Evolutionary conservation across 2,888 invertebrate genomes (phyloP).

Genomic region (Auanema sp.): DNA sequence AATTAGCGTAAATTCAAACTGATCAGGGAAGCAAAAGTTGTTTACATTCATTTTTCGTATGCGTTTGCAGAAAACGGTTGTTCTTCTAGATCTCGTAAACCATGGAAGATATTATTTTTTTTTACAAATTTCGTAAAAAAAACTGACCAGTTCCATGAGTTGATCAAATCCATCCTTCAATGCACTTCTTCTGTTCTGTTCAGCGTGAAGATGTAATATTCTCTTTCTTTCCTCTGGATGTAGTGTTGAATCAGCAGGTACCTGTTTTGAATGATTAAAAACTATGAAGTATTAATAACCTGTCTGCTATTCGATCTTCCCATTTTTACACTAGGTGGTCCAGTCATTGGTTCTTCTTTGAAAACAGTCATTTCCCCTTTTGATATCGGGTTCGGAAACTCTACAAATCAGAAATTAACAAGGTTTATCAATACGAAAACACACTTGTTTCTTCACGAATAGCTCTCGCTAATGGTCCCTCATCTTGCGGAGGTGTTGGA

Average conservation of each 20-base stretch:
- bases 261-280: constrained; percentile 19
- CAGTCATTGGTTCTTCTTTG: constrained; percentile 31
- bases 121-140: not conserved
- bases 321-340: constrained; percentile 37
- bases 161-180: constrained; percentile 64
- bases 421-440: constrained; percentile 1
- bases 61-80: no score
- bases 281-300: not conserved
- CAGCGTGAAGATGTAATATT: constrained; percentile 62
- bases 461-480: constrained; percentile 7
- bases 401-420: not conserved
- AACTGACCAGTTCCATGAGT: constrained; percentile 54
- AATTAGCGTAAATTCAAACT: no score
- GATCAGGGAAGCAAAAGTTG: no score
- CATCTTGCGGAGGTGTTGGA: not conserved
- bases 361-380: constrained; percentile 10
- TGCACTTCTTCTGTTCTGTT: constrained; percentile 61
- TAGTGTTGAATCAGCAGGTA: constrained; percentile 58
- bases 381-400: not conserved
- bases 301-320: constrained; percentile 22
- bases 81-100: no score
- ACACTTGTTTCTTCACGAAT: not conserved
- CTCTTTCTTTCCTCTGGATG: constrained; percentile 62
- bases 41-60: no score
- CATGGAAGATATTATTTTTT: no score